A percentile compares a stretch with the other conserved stretches of the same genome.
phyloP scores from a whole-genome alignment of 2,888 invertebrate genomes.

The Fissipunctia ypsillon region DNA sequence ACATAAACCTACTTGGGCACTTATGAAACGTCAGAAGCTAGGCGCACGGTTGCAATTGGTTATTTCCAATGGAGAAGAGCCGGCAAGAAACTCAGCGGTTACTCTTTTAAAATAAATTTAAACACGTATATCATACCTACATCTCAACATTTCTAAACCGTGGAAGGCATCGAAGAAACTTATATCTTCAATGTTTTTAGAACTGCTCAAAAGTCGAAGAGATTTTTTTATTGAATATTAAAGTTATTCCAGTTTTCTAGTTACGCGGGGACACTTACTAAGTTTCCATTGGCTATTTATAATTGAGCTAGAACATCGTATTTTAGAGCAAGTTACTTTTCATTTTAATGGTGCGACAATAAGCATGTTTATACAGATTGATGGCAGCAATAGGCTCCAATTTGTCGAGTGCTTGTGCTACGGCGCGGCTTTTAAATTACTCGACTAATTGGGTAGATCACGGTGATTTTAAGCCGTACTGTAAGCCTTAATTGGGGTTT shows the following conservation, averaged over 20 bases:
- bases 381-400: constrained; percentile 73
- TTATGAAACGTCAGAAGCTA: no score
- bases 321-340: constrained; percentile 53
- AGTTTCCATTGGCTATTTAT: constrained; percentile 46
- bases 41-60: no score
- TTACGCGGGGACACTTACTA: constrained; percentile 30
- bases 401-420: constrained; percentile 74
- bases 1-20: no score
- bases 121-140: background rate
- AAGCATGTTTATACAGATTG: constrained; percentile 74
- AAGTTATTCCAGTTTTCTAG: constrained; percentile 29
- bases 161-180: background rate
- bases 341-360: constrained; percentile 66
- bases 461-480: constrained; percentile 77
- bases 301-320: constrained; percentile 40
- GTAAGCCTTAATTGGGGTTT: constrained; percentile 83
- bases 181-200: constrained; percentile 3
- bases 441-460: constrained; percentile 80
- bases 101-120: no score
- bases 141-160: background rate
- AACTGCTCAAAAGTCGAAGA: constrained; percentile 8
- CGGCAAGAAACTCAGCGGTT: no score
- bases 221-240: constrained; percentile 11
- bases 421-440: constrained; percentile 70
- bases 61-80: no score